A percentile compares a stretch with the other conserved stretches of the same genome.
These are phyloP conservation scores for Gymnothorax reevesii DNA, from an alignment of 2,797 vertebrate genomes.

Conservation along the genomic window DNA sequence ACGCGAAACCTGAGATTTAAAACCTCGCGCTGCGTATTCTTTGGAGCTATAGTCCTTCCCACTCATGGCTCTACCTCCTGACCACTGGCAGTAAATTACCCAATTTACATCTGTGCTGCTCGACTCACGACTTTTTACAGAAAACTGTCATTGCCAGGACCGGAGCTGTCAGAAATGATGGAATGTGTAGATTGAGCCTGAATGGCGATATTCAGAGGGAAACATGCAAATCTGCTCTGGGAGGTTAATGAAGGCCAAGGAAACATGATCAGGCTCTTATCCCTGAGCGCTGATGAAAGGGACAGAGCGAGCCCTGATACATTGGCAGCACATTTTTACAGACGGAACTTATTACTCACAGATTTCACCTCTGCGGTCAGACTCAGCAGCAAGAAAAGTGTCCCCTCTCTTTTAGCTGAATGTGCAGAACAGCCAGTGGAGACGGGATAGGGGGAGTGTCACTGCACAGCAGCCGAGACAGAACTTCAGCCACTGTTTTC, in stretches of 20 bases:
- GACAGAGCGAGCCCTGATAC: not conserved
- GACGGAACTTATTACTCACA: conserved; percentile 28
- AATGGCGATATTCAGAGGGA: not conserved
- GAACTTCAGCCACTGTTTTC: not conserved
- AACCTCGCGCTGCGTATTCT: not conserved
- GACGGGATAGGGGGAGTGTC: not conserved
- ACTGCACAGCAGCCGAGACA: not conserved
- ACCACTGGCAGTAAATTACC: not conserved
- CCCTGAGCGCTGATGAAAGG: not conserved
- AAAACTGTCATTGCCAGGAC: not conserved
- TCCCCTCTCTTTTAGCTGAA: conserved; percentile 60
- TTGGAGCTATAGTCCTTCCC: not conserved
- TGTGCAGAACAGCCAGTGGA: conserved; percentile 56
- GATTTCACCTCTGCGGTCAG: conserved; percentile 55
- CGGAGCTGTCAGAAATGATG: conserved; percentile 18
- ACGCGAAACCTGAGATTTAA: not conserved
- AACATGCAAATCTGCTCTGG: conserved; percentile 22
- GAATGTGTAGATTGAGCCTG: not conserved
- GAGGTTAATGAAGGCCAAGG: conserved; percentile 37
- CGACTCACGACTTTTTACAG: not conserved
- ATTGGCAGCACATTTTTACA: not conserved
- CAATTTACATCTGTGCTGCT: conserved; percentile 7
- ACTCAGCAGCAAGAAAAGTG: conserved; percentile 39
- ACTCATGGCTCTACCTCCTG: not conserved
- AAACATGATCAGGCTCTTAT: conserved; percentile 49